These are phyloP conservation scores for Ypsolopha scabrella DNA, from an alignment of 2,888 invertebrate genomes.

Conservation along the genomic window DNA sequence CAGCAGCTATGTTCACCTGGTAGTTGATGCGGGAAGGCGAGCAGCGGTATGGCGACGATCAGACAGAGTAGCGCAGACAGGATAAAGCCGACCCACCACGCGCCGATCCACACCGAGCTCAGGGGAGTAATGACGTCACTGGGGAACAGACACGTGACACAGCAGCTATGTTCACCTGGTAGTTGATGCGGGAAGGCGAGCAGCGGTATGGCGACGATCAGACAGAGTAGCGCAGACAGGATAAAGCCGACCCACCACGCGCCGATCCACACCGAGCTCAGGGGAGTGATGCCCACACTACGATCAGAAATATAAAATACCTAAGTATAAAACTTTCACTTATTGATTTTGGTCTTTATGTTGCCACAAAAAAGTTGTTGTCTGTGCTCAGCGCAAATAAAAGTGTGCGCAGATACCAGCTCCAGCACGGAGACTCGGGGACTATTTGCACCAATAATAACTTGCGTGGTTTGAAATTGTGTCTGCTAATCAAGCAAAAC, in stretches of 20 bases:
- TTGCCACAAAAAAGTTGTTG: no score
- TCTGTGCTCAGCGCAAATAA: no score
- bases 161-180: constrained; percentile 65
- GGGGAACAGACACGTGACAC: not conserved
- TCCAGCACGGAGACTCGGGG: no score
- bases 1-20: constrained; percentile 65
- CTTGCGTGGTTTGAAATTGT: no score
- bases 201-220: constrained; percentile 78
- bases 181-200: constrained; percentile 79
- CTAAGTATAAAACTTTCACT: no score
- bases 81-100: constrained; percentile 89
- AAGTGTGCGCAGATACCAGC: no score
- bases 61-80: constrained; percentile 74
- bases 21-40: constrained; percentile 79
- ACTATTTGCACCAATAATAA: no score
- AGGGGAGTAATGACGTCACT: constrained; percentile 77
- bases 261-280: constrained; percentile 84
- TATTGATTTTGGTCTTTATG: no score
- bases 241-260: constrained; percentile 91
- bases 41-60: constrained; percentile 77
- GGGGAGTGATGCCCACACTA: constrained; percentile 76
- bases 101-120: constrained; percentile 85
- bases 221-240: constrained; percentile 73
- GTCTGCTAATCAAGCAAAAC: no score
- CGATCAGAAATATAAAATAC: not conserved